A percentile compares a stretch with the other conserved stretches of the same genome.
Conservation (phyloP, 1,140 invertebrate genomes). For the Antheraea mylitta region DNA sequence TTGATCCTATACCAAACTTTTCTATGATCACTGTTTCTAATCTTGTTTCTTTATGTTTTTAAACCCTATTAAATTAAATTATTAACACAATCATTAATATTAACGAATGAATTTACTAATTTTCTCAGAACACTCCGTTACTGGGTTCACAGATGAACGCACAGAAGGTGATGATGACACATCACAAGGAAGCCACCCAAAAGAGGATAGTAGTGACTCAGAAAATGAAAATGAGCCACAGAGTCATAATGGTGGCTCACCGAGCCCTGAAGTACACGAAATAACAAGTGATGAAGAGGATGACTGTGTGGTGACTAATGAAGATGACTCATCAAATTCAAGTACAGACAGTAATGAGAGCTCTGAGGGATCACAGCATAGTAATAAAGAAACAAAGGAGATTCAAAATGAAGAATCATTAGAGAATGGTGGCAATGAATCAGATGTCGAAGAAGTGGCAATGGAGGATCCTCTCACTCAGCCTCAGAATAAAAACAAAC, state of each 20-base stretch:
- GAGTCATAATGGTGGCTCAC: conserved; percentile 64
- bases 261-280: conserved; percentile 67
- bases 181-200: conserved; percentile 71
- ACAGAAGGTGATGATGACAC: conserved; percentile 73
- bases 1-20: no score
- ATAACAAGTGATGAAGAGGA: conserved; percentile 72
- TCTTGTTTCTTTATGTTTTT: neutral
- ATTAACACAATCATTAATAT: neutral
- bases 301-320: conserved; percentile 63
- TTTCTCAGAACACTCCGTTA: conserved; percentile 18
- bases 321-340: conserved; percentile 71
- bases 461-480: conserved; percentile 84
- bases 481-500: conserved; percentile 69
- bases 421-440: conserved; percentile 80
- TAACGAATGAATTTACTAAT: neutral
- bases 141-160: conserved; percentile 57
- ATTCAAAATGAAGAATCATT: conserved; percentile 82
- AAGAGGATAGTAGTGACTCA: conserved; percentile 69
- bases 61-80: neutral
- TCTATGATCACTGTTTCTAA: neutral
- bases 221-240: conserved; percentile 63
- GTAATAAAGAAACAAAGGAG: conserved; percentile 82
- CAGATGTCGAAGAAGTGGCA: conserved; percentile 78
- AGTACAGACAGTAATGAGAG: conserved; percentile 69
- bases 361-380: conserved; percentile 80